These are phyloP conservation scores for Microtus pennsylvanicus DNA, from an alignment of 2,113 vertebrate genomes.

Conservation along the genomic window DNA sequence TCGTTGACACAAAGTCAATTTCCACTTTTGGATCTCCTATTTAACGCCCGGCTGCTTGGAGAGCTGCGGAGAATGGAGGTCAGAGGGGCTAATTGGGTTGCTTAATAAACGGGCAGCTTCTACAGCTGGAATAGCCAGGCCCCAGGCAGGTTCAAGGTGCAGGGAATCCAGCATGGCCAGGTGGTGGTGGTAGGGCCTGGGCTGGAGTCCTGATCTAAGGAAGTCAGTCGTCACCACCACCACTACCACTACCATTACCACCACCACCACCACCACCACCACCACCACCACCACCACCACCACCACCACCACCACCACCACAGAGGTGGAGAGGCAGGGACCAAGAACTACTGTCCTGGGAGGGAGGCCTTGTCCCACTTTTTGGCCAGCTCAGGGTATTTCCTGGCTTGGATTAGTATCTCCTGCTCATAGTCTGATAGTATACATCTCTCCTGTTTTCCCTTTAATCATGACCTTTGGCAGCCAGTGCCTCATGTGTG, in stretches of 20 bases:
- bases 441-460: neutral
- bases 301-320: neutral
- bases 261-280: neutral
- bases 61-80: conserved; percentile 86
- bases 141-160: neutral
- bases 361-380: neutral
- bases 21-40: conserved; percentile 87
- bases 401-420: conserved; percentile 33
- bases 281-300: neutral
- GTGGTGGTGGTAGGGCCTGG: neutral
- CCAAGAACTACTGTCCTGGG: neutral
- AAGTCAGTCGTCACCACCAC: neutral
- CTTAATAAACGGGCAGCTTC: conserved; percentile 80
- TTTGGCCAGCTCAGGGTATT: neutral
- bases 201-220: neutral
- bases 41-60: conserved; percentile 88
- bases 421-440: neutral
- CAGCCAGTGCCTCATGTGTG: neutral
- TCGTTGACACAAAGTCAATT: conserved; percentile 85
- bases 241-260: neutral
- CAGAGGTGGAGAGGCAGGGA: neutral
- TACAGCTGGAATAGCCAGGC: conserved; percentile 51
- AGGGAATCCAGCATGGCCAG: neutral
- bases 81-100: conserved; percentile 87
- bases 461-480: neutral